A percentile compares a stretch with the other conserved stretches of the same genome.
Evolutionary conservation across 2,797 vertebrate genomes (phyloP).

Genomic region (Macropodus opercularis): DNA sequence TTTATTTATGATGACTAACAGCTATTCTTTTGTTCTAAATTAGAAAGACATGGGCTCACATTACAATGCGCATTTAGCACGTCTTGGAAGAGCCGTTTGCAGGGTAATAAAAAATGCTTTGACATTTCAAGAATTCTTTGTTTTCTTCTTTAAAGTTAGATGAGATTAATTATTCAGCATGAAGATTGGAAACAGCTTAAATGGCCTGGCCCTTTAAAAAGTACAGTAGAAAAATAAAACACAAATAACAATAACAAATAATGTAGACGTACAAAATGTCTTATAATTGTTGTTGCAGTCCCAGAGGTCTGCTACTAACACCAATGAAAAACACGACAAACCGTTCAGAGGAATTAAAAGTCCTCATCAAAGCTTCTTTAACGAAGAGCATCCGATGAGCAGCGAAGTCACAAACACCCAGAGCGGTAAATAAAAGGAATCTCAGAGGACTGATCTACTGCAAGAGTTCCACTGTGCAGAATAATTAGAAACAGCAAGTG

Average conservation of each 20-base stretch:
- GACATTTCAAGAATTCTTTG: too few relatives aligned
- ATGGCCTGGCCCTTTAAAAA: too few relatives aligned
- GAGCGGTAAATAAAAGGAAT: neutral
- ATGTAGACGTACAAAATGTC: too few relatives aligned
- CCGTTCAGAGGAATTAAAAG: neutral
- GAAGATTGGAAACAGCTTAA: too few relatives aligned
- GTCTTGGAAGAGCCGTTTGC: neutral
- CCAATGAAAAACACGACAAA: neutral
- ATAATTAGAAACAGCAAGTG: neutral
- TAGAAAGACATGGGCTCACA: neutral
- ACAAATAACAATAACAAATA: too few relatives aligned
- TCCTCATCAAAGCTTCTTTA: neutral
- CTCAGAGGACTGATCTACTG: neutral
- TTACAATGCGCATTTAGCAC: neutral
- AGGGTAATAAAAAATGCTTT: too few relatives aligned
- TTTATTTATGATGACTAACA: too few relatives aligned
- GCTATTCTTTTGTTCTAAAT: neutral
- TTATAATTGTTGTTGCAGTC: too few relatives aligned
- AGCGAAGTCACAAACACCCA: neutral
- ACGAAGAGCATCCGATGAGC: neutral
- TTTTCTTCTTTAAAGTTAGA: too few relatives aligned
- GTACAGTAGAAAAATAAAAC: too few relatives aligned
- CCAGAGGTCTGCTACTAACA: neutral
- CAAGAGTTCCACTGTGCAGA: neutral
- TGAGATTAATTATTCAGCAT: too few relatives aligned